Base-by-base conservation (phyloP, 2,888 invertebrate genomes). In the Parasteatoda lunata region DNA sequence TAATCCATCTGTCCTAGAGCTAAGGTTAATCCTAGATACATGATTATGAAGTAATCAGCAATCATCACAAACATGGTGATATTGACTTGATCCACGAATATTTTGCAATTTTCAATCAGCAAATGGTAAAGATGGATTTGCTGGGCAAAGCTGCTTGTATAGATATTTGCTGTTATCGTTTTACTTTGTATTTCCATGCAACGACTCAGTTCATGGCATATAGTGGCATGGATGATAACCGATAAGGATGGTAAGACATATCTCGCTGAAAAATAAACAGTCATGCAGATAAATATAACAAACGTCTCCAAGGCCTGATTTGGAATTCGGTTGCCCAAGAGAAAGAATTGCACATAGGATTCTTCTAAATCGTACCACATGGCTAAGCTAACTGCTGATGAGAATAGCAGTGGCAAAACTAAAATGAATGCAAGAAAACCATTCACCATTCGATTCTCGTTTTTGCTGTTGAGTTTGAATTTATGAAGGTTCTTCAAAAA, bases 21-120 rank as follows among this genome's bases (percentile, higher is more conserved):
- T 15, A 72, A 15, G 2, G 51, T 51, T 49, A 72, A n/a, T 51
- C 51, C 72, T n/a, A 72, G 49, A 15, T 72, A 72, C 52, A 72
- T 51, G 30, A n/a, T 52, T 5, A 52, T 72, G 52, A 72, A 72
- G 51, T 72, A 15, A 49, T 51, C 52, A 7, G 72, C 15, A 51
- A 72, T 49, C 51, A 72, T 72, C 15, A 72, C 9, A 15, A 72
- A 72, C n/a, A 72, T 51, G n/a, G 51, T 51, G 0, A 30, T 15
- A n/a, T 72, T 72, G n/a, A 52, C 13, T 5, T 49, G 7, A 6
- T 72, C 72, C 30, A 30, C 52, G 15, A 72, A 72, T 1, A 72
- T 6, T 48, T 72, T 72, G 72, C 72, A 72, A 30, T 51, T 30
- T 6, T 52, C 51, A 15, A 72, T 72, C 2, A 72, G 11, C 4